These are phyloP conservation scores for Tuta absoluta DNA, from an alignment of 2,888 invertebrate genomes.

Conservation along the genomic window DNA sequence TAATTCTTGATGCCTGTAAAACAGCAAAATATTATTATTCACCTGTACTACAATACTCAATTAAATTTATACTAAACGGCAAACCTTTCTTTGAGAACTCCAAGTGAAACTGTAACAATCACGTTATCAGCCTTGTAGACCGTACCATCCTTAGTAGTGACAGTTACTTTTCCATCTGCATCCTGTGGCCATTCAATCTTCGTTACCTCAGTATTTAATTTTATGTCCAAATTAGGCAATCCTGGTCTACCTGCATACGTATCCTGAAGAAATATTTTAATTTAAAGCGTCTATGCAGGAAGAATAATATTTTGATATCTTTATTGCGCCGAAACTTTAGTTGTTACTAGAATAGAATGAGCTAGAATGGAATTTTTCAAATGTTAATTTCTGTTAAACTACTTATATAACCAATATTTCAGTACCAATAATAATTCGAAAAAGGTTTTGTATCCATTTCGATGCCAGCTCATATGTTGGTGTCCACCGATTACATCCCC, in stretches of 20 bases:
- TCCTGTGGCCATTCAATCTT: constrained; percentile 52
- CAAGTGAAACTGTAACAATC: constrained; percentile 85
- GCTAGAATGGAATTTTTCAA: not conserved
- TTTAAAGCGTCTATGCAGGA: not conserved
- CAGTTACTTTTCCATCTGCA: constrained; percentile 50
- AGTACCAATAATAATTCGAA: constrained; percentile 52
- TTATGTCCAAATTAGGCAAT: constrained; percentile 49
- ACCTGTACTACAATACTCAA: too few relatives aligned
- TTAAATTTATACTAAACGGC: too few relatives aligned
- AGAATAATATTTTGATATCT: too few relatives aligned
- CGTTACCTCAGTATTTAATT: constrained; percentile 57
- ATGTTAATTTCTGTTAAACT: too few relatives aligned
- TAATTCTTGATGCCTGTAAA: constrained; percentile 46
- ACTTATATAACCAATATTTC: not conserved
- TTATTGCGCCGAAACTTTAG: not conserved
- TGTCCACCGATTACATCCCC: constrained; percentile 48
- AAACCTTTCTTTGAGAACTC: constrained; percentile 83
- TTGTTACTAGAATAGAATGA: not conserved
- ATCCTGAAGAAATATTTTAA: constrained; percentile 44
- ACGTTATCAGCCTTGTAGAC: constrained; percentile 81
- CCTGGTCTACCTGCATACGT: constrained; percentile 62
- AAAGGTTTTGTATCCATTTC: constrained; percentile 53
- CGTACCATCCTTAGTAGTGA: constrained; percentile 77
- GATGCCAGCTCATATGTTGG: constrained; percentile 57
- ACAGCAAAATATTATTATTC: constrained; percentile 27